Base-by-base conservation (phyloP, 1,140 invertebrate species). In the Teleogryllus occipitalis region DNA sequence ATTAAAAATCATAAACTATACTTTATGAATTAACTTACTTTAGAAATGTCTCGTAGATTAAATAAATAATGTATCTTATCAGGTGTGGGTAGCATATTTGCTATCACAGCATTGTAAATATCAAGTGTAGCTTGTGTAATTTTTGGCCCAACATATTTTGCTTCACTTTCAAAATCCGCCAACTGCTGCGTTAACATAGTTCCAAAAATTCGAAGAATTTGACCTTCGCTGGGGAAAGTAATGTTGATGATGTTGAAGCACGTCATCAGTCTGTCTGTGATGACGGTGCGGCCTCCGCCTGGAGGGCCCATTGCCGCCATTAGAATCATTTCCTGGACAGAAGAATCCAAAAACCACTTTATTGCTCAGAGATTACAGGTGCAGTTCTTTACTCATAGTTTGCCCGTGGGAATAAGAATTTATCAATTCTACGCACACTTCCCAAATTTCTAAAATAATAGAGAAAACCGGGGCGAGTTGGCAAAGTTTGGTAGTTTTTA, bases 1-100 rank as follows among this genome's bases (percentile, higher is more conserved):
- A 73, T 75, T 74, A 74, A 77, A 78, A 72, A 80, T 6, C 27
- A 78, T 82, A 46, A 10, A 80, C 27, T 73, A 72, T 81, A 73
- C 18, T 75, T 7, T 6, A 3, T 79, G 8, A 46, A 49, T 72
- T 39, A 73, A 72, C 39, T 82, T 82, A 91, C 90, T 87, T 91
- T 94, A 4, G 94, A 96, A 82, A 97, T 95, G 84, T 96, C 95
- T 81, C 94, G 87, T 80, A 97, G 85, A 85, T 95, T 96, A 86
- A 96, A 96, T 18, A 96, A 85, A 82, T 96, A 97, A 85, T 97
- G 95, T 83, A 95, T 95, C 85, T 96, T 96, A 54, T 91, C 90
- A 0, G 95, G 95, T 6, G 94, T 96, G 3, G 95, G 95, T 74
- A 96, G 84, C 88, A 96, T 91, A 83, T 91, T 92, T 6, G 84